Base-by-base conservation (phyloP, 2,113 vertebrate genomes). In the Danionella cerebrum region DNA sequence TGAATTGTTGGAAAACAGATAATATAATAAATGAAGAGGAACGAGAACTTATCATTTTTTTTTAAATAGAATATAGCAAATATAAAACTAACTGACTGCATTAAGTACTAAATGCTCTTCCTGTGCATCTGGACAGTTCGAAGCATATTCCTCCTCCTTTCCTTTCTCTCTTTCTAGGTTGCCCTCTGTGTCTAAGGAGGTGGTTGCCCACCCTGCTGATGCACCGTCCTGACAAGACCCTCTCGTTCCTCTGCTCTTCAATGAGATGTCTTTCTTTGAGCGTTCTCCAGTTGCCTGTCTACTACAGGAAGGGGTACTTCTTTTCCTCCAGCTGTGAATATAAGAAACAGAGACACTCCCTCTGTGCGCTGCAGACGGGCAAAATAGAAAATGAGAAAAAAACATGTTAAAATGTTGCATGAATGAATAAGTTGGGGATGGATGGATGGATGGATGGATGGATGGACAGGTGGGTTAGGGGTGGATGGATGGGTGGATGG, bases 311-410 rank as follows among this genome's bases (percentile, higher is more conserved):
- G 62, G 5, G 14, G 62, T 58, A 42, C 72, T 72, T 44, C 29
- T 70, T 44, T 44, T 33, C 18, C 62, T 66, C 72, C 75, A 77
- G 45, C 71, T 77, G 24, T 71, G 53, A 16, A 53, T 59, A 42
- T 69, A 71, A 7, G 71, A 71, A 2, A 77, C 67, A 39, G 51
- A 67, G 14, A 72, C 5, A 48, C 76, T 75, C 44, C 72, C 41
- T 7, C 36, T 55, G 12, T 63, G 13, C 7, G 55, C 73, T 71
- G 33, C 5, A 38, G n/a, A 41, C 13, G 38, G 11, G 29, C 5
- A 38, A 47, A 31, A 62, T 31, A 31, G n/a, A 52, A n/a, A 31
- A 14, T 9, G 7, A 29, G 48, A 51, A 27, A 53, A 4, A 53
- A 5, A 33, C 29, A 16, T 6, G 14, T 33, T 9, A 53, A 16